Evolutionary conservation across 2,888 invertebrate genomes (phyloP), one percentile per base, ranked within the genome.

Genomic region (Aproaerema taeniolella): DNA sequence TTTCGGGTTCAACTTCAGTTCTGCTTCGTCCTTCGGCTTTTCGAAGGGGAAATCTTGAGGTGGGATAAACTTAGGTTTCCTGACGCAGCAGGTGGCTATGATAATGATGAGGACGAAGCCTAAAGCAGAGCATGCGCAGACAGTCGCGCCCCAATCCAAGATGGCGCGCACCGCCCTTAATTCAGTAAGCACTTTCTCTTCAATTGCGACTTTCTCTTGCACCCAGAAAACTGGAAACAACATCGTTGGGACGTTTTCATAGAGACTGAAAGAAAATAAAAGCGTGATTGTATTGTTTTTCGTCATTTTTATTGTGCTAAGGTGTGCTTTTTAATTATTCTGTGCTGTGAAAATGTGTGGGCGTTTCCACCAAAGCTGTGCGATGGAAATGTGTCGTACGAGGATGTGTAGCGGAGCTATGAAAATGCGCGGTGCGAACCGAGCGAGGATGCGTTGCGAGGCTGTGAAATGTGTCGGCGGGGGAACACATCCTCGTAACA

Each of bases 221-320:
- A 95, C 92, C 94, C 95, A 95, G 43, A 95, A 87, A 39, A 93
- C 88, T 0, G 95, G 95, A 53, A 95, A 90, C 62, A 90, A 90
- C 50, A 92, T 86, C 38, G 74, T 88, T 1, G 93, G 94, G 1
- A 92, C 89, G 13, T 91, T 72, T 49, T 89, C 82, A 65, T 90
- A 93, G 30, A 93, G 61, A 1, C 93, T 94, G 78, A 8, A 33
- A 39, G 11, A 10, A n/a, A 31, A 24, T 24, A 8, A 24, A 24
- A 20, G 8, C 8, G 8, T 20, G 20, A 6, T 8, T n/a, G n/a
- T n/a, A n/a, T n/a, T n/a, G n/a, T n/a, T n/a, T n/a, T n/a, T n/a
- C n/a, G n/a, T n/a, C n/a, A n/a, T n/a, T n/a, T n/a, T n/a, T n/a
- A n/a, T n/a, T n/a, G n/a, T n/a, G n/a, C n/a, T n/a, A n/a, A n/a